These are phyloP conservation scores for Zosterops pallidus DNA, from an alignment of 2,113 vertebrate species.

Conservation along the genomic window DNA sequence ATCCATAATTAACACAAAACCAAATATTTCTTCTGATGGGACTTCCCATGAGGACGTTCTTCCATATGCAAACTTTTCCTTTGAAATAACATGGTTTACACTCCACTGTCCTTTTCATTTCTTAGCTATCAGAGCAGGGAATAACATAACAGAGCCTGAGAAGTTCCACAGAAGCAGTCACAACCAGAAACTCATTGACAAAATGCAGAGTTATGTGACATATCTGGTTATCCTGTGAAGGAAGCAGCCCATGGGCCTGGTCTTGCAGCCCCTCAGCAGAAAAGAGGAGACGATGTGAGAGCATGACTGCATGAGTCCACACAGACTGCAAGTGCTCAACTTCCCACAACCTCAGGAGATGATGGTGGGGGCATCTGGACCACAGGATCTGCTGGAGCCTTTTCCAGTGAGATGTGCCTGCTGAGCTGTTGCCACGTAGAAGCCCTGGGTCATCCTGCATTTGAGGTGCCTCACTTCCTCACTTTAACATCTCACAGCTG, in stretches of 20 bases:
- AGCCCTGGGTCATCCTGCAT: background rate
- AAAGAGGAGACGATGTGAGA: background rate
- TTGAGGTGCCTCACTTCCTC: background rate
- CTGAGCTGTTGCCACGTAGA: background rate
- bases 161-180: background rate
- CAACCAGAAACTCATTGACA: background rate
- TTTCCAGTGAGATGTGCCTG: background rate
- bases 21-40: background rate
- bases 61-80: background rate
- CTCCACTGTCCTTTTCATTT: background rate
- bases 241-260: fast-evolving
- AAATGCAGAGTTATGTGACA: fast-evolving
- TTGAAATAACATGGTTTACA: background rate
- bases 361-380: background rate
- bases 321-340: background rate
- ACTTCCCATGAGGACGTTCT: background rate
- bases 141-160: background rate
- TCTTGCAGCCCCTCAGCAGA: background rate
- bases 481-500: background rate
- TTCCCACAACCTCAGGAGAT: background rate
- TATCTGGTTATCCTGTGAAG: background rate
- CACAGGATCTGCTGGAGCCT: background rate
- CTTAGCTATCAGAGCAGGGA: background rate
- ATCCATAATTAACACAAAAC: background rate
- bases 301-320: fast-evolving